Base-by-base conservation (phyloP, 2,797 vertebrate species). In the Mico argentatus region DNA sequence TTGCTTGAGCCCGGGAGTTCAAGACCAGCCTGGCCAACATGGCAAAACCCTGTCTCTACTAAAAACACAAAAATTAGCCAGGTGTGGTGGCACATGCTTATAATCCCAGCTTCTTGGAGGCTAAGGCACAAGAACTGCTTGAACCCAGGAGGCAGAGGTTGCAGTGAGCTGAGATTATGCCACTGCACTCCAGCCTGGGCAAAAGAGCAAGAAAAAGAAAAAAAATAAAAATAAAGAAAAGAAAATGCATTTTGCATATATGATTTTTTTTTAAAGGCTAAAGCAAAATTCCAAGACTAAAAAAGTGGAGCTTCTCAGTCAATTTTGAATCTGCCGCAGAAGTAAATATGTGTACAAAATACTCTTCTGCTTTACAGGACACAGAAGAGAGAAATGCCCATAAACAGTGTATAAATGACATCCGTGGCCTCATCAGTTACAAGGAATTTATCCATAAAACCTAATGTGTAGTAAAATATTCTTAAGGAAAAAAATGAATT, bases 251-350 rank as follows among this genome's bases (percentile, higher is more conserved):
- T 81, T 80, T 94, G 27, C 5, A 57, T n/a, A 5, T 59, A 59
- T 76, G 11, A 48, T 27, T 61, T 14, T 55, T 55, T 61, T 76
- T 61, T n/a, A 80, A 88, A 88, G 20, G 10, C 11, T 33, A 97
- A 80, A 95, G 61, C 57, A 80, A 95, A 96, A 97, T 79, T 80
- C n/a, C 6, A 82, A 95, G 75, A 96, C 15, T 81, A 95, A 90
- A 92, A 92, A 90, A 95, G 27, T 39, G 27, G 82, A 97, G 50
- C 17, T 26, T 93, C 24, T 70, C 57, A 52, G 48, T 33, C 30
- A 83, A 80, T 64, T 91, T 91, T 57, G 36, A 96, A 97, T 97
- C 77, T 86, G 30, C 30, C 82, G 80, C 0, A 80, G 17, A 94
- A 83, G 27, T 91, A 76, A 96, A 39, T 44, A 83, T 13, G 22